Conservation (phyloP, 1,140 invertebrate genomes). For the Pseudomyrmex sp. region DNA sequence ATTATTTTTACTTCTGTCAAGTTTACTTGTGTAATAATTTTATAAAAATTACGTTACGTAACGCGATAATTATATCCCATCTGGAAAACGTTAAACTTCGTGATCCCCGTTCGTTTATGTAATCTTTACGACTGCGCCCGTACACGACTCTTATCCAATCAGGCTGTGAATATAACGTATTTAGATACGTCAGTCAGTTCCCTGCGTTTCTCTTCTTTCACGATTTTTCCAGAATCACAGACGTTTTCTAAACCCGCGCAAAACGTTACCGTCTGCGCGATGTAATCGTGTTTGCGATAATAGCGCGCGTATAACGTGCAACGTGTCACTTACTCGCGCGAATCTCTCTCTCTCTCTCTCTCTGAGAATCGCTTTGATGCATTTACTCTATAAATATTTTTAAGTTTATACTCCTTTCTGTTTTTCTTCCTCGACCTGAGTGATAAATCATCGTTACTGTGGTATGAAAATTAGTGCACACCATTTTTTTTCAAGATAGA, state of each 20-base stretch:
- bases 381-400: constrained; percentile 48
- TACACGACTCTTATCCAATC: constrained; percentile 13
- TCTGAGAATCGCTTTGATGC: constrained; percentile 24
- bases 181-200: constrained; percentile 12
- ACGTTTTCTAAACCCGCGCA: not conserved
- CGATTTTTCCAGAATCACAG: not conserved
- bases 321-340: constrained; percentile 5
- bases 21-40: too few relatives aligned
- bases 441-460: too few relatives aligned
- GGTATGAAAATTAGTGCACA: too few relatives aligned
- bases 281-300: constrained; percentile 22
- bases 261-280: not conserved
- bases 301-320: not conserved
- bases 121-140: constrained; percentile 10
- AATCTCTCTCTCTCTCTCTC: not conserved
- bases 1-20: too few relatives aligned
- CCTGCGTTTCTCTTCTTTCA: not conserved
- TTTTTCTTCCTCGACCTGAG: too few relatives aligned
- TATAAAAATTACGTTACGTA: too few relatives aligned
- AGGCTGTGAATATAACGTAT: not conserved
- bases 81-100: not conserved
- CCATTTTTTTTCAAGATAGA: too few relatives aligned
- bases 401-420: too few relatives aligned
- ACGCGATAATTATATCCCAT: not conserved
- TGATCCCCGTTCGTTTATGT: constrained; percentile 3